These are phyloP conservation scores for Gouania willdenowi DNA, from an alignment of 2,797 vertebrate species.

Conservation along the genomic window DNA sequence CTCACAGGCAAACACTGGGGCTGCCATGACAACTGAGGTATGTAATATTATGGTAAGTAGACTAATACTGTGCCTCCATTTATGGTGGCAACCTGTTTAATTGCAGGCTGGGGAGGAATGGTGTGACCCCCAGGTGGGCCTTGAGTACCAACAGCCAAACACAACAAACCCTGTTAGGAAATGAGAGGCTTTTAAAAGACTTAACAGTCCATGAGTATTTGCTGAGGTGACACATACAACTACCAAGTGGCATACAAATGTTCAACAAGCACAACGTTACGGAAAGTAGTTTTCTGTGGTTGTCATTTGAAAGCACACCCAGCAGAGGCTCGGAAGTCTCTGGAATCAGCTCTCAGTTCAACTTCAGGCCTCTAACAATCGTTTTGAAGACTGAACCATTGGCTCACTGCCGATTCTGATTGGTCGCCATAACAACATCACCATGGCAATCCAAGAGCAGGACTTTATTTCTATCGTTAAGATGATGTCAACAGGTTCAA, in stretches of 20 bases:
- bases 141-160: constrained; percentile 4
- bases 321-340: too few species aligned
- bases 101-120: constrained; percentile 19
- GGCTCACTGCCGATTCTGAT: constrained; percentile 55
- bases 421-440: constrained; percentile 68
- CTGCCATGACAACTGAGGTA: constrained; percentile 55
- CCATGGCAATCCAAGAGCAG: constrained; percentile 53
- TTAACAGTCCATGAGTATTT: constrained; percentile 18
- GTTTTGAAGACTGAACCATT: constrained; percentile 21
- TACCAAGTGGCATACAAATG: constrained; percentile 1
- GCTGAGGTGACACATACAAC: background rate
- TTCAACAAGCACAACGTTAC: too few species aligned
- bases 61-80: constrained; percentile 6
- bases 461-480: constrained; percentile 46
- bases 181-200: constrained; percentile 29
- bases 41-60: constrained; percentile 40
- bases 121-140: constrained; percentile 32
- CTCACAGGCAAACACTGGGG: constrained; percentile 30
- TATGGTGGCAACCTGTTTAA: constrained; percentile 36
- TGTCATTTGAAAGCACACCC: too few species aligned
- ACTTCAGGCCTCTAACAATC: constrained; percentile 6
- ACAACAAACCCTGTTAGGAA: constrained; percentile 14
- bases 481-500: constrained; percentile 28
- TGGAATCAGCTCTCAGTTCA: too few species aligned
- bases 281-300: too few species aligned